Base-by-base conservation (phyloP, 2,888 invertebrate species). In the Caenorhabditis afra region DNA sequence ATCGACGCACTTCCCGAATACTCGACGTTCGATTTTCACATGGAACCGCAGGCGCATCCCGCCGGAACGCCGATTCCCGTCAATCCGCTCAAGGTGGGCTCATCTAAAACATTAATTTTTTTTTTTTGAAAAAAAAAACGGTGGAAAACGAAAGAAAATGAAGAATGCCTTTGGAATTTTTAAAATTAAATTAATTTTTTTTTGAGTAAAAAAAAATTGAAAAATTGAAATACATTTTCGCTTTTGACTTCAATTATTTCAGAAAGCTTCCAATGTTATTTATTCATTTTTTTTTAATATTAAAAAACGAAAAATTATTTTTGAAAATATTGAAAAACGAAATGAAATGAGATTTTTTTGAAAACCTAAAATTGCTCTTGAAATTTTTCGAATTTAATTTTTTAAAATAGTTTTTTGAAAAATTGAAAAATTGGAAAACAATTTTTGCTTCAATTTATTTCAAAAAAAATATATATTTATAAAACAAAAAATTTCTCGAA, bases 21-120 rank as follows among this genome's bases (percentile, higher is more conserved):
- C 91, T 82, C 82, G 90, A 97, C 96, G 2, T 94, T 99, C 90
- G 94, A 96, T 82, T 92, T 95, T 70, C 94, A 97, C 89, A 95
- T 98, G 95, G 95, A 96, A 87, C 92, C 94, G 1, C 95, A 95
- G 90, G 91, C 94, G 47, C 90, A 91, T 55, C 93, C 94, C 1
- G 95, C 95, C 90, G 95, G 94, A 20, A 91, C 93, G 5, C 92
- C 94, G 3, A 93, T 96, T 0, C 95, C 95, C 1, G 88, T 96
- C 0, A 97, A 96, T 84, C 78, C 86, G 12, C 65, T 87, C 1
- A 91, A 91, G 90, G 92, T 92, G 74, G 53, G 59, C 29, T 5
- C n/a, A 7, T 29, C 7, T 29, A 7, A 29, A 29, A 7, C n/a
- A n/a, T n/a, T n/a, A n/a, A n/a, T 29, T 29, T 29, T 29, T 5